Percentiles rank a stretch among this genome's conserved stretches.
These are phyloP conservation scores for Hylaeus anthracinus DNA, from an alignment of 1,140 invertebrate genomes.

Conservation along the genomic window DNA sequence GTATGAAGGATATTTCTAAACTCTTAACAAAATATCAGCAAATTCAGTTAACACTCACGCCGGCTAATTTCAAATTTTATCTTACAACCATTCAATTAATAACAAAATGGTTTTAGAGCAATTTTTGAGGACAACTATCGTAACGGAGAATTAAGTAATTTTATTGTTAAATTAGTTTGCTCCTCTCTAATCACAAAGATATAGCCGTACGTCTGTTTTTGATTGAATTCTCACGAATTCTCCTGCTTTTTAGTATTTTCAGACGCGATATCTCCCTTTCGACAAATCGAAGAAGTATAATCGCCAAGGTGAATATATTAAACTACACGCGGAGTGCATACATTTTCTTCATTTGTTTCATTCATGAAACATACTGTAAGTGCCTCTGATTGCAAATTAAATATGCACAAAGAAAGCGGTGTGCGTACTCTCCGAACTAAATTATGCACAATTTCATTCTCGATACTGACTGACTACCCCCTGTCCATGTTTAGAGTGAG, in stretches of 20 bases:
- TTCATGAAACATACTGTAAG: neutral
- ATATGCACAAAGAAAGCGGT: neutral
- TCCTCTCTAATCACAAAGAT: too few species aligned
- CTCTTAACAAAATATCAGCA: neutral
- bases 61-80: neutral
- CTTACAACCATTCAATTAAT: neutral
- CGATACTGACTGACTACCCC: too few species aligned
- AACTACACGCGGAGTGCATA: neutral
- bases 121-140: too few species aligned
- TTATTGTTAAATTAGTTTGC: too few species aligned
- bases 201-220: too few species aligned
- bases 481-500: too few species aligned
- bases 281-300: neutral
- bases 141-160: too few species aligned
- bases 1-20: neutral
- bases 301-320: neutral
- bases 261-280: neutral
- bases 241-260: neutral
- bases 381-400: neutral
- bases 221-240: too few species aligned
- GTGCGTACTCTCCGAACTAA: too few species aligned
- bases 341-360: neutral
- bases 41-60: too few species aligned
- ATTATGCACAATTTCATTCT: too few species aligned
- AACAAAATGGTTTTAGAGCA: too few species aligned